Base-by-base conservation (phyloP, 2,113 vertebrate genomes). In the Hucho hucho region DNA sequence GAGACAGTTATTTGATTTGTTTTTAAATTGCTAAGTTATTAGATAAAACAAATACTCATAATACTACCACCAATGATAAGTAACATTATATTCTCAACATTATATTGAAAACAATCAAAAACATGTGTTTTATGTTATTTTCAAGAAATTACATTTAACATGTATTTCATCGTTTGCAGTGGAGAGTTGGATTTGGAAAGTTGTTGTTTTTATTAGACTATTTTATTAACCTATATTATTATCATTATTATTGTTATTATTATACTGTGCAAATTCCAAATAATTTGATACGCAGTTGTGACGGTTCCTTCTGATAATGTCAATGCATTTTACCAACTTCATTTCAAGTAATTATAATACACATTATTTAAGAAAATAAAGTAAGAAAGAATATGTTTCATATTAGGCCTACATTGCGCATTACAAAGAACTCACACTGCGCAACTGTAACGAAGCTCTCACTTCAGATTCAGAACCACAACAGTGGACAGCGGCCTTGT, bases 201-300 rank as follows among this genome's bases (percentile, higher is more conserved):
- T 20, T 18, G 9, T 25, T 14, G 6, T 47, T 37, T 43, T 70
- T 43, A 73, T 63, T 64, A 43, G 37, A 9, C 37, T 3, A 43
- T 43, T 3, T 43, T 43, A 73, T 63, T 25, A 64, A 14, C 59
- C 13, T 3, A 49, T 49, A 63, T 73, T 63, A 73, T 43, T 47
- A 47, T 46, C 61, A 64, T 64, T 46, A 73, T 72, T 63, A 61
- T 37, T 76, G 64, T 65, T 71, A 64, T 53, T 66, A 69, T 26
- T 63, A 75, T 26, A 37, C 2, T 26, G 37, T 11, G 37, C 37
- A 43, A 43, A 43, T 43, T 43, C 37, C 37, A 43, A 43, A 43
- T 43, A 11, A 16, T 53, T 53, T 16, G 12, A 53, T 43, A 43
- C 9, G 47, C 12, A 53, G 16, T 53, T 18, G 16, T 3, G 49